Conservation (phyloP, 1,140 invertebrate species). For the Papilio aristodemus region DNA sequence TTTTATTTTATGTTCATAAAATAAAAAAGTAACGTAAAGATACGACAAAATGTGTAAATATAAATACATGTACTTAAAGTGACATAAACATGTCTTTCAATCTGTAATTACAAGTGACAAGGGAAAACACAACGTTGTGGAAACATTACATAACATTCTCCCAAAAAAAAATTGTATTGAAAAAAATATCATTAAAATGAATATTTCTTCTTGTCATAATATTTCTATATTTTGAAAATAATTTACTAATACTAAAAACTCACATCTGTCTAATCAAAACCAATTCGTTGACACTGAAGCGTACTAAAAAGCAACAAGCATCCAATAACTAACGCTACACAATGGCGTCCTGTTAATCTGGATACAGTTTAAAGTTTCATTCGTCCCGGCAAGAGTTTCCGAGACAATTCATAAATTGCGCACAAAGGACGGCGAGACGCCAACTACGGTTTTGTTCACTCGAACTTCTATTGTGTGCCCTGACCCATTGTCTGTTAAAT, state of each 20-base stretch:
- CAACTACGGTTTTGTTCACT: slow-evolving; percentile 44
- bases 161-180: too few relatives aligned
- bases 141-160: too few relatives aligned
- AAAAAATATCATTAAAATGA: not conserved
- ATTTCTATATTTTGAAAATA: not conserved
- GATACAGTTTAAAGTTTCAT: slow-evolving; percentile 47
- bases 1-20: too few relatives aligned
- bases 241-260: too few relatives aligned
- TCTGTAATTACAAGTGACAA: too few relatives aligned
- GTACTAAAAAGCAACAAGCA: slow-evolving; percentile 38
- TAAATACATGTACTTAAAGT: too few relatives aligned
- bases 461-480: slow-evolving; percentile 42
- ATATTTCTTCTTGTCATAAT: not conserved
- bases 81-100: too few relatives aligned
- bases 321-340: slow-evolving; percentile 39
- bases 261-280: not conserved
- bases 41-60: too few relatives aligned
- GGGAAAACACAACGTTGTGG: too few relatives aligned
- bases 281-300: slow-evolving; percentile 22
- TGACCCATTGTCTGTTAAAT: slow-evolving; percentile 45
- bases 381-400: slow-evolving; percentile 41
- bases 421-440: slow-evolving; percentile 42
- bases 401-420: slow-evolving; percentile 47
- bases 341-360: slow-evolving; percentile 38
- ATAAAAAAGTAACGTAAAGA: too few relatives aligned